Evolutionary conservation across 2,888 invertebrate species (phyloP), one percentile per base, ranked within the genome.

Genomic region (Drosophila diplacantha): DNA sequence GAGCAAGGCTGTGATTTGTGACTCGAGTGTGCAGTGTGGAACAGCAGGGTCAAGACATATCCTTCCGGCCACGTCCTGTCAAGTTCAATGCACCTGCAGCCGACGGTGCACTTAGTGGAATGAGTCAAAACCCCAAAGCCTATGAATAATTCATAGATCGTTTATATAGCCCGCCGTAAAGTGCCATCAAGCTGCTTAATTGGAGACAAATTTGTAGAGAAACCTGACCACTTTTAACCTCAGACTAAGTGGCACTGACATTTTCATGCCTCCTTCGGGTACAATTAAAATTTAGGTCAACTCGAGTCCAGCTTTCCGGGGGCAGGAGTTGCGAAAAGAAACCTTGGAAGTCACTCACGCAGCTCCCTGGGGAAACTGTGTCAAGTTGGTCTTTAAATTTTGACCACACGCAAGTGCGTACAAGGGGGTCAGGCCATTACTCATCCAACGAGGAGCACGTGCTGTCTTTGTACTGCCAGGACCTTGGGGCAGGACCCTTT

Each of bases 311-410:
- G 20, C 16, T 44, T 64, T 37, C 3, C 18, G 31, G 39, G 11
- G 31, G 12, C 24, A 53, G 31, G 37, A 47, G 62, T n/a, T 32
- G 20, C 49, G n/a, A 32, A 64, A 41, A 64, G n/a, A n/a, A 43
- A 44, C 66, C 61, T 62, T 51, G 35, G 16, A 20, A 24, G 34
- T 9, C 16, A 52, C 51, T 51, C 63, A 51, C 63, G 61, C 61
- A 63, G 43, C 51, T 62, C 61, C 18, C 32, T 18, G 20, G 35
- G 46, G 29, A 76, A 77, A 80, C 60, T 77, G 82, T 82, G 77
- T 82, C 77, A 77, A 76, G 72, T 49, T 61, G 32, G 39, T 59
- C 63, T 50, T 62, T 18, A 32, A 73, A 38, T 53, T 44, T 59
- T 57, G 50, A 56, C 20, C 60, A 12, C 82, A 81, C 75, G 81